These are phyloP conservation scores for Brachypteracias leptosomus DNA, from an alignment of 2,113 vertebrate species.

Conservation along the genomic window DNA sequence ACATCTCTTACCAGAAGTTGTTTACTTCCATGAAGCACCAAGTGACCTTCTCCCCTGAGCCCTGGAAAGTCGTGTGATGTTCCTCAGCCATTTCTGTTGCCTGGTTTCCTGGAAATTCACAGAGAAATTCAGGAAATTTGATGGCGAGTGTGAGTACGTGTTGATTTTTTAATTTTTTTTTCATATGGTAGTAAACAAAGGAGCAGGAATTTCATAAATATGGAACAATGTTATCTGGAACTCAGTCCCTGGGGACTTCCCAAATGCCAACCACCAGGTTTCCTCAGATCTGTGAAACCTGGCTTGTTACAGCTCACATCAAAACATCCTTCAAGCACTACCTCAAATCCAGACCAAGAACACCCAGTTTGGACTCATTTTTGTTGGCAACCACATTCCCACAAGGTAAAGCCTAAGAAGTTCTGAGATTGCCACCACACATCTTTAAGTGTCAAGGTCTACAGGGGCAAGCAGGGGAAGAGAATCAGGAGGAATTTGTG, in stretches of 20 bases:
- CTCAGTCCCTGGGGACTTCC: background rate
- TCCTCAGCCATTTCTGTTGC: background rate
- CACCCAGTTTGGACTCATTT: background rate
- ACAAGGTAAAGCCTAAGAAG: fast-evolving
- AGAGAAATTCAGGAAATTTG: background rate
- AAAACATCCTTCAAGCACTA: background rate
- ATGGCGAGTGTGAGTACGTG: background rate
- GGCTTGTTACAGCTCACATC: background rate
- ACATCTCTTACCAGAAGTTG: background rate
- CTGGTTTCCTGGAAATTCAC: background rate
- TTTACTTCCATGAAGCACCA: background rate
- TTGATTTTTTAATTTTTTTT: background rate
- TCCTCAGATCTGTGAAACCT: background rate
- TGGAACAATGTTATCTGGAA: background rate
- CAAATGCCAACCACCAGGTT: background rate
- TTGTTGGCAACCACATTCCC: background rate
- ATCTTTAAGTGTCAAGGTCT: too few relatives aligned
- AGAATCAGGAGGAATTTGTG: background rate
- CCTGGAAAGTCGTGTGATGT: background rate
- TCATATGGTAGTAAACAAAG: background rate
- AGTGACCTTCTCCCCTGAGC: background rate
- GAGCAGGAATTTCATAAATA: background rate
- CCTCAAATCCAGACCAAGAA: background rate
- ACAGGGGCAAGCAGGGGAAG: background rate
- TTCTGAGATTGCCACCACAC: background rate